These are phyloP conservation scores for Muscidifurax raptorellus DNA, from an alignment of 1,140 invertebrate species.

Conservation along the genomic window DNA sequence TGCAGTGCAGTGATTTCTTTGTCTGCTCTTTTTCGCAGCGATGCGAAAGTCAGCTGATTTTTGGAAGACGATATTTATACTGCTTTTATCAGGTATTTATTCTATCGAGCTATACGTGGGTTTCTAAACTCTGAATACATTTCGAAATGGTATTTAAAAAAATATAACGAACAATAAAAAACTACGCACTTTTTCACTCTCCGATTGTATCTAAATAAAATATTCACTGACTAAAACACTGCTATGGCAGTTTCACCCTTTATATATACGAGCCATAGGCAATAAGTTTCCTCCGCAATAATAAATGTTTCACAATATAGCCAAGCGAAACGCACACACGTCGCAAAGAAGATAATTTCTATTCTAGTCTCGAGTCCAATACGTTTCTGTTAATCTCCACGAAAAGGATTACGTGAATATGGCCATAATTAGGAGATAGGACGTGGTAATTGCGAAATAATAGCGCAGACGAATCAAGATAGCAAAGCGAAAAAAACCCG, in stretches of 20 bases:
- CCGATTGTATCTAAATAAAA: no score
- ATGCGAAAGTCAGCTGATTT: background rate
- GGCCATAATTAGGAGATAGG: conserved; percentile 14
- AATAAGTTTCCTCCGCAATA: background rate
- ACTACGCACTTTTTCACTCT: no score
- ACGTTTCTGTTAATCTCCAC: conserved; percentile 13
- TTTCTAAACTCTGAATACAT: background rate
- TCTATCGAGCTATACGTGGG: background rate
- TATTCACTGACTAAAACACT: no score
- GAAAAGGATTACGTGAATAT: conserved; percentile 13
- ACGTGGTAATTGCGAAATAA: conserved; percentile 3
- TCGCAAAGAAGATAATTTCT: background rate
- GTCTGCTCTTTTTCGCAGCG: background rate
- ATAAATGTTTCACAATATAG: background rate
- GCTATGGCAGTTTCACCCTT: no score
- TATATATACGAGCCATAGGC: background rate
- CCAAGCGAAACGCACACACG: background rate
- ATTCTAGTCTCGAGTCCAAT: background rate
- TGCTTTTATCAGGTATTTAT: background rate
- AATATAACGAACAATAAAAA: no score
- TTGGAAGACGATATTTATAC: background rate
- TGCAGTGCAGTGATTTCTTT: background rate
- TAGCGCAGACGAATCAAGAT: conserved; percentile 3
- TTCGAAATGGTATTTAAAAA: no score
- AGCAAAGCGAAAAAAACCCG: background rate